Evolutionary conservation across 1,140 invertebrate genomes (phyloP), one percentile per base, ranked within the genome.

Genomic region (Ceratitis capitata): DNA sequence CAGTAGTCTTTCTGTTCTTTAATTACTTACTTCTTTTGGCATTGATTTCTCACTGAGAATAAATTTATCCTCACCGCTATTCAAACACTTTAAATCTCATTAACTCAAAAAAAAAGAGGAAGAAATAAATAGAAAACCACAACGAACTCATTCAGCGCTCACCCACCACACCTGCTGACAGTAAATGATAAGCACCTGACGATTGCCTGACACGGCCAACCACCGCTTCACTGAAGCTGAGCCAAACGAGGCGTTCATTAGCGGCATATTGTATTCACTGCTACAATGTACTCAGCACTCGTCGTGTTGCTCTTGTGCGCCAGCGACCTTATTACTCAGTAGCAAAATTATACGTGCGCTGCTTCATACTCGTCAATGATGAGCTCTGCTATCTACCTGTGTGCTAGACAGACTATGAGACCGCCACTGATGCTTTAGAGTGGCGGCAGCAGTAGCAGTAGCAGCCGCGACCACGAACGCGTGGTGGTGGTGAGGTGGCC

Each of bases 111-210:
- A n/a, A 7, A 19, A 19, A 56, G 19, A n/a, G n/a, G n/a, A n/a
- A n/a, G n/a, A n/a, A n/a, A n/a, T n/a, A n/a, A 56, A 56, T 56
- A 56, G 23, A n/a, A 19, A n/a, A 56, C 23, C 51, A 56, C 23
- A n/a, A 19, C 19, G 51, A 39, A 39, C 2, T 7, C 16, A 29
- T 69, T 69, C 61, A 35, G 39, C 14, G 26, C 26, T 39, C 61
- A 39, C 61, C 61, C 19, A n/a, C n/a, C n/a, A n/a, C n/a, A n/a
- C 16, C 9, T 39, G 61, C 61, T 69, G 61, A 19, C 61, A 69
- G 61, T 19, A 19, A 69, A 19, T 69, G 61, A 69, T 69, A 69
- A 69, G 61, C 32, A 69, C n/a, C n/a, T n/a, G n/a, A n/a, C n/a
- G n/a, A n/a, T n/a, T n/a, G n/a, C n/a, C n/a, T n/a, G n/a, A n/a